Evolutionary conservation across 2,888 invertebrate genomes (phyloP), one percentile per base, ranked within the genome.

Genomic region (Serrognathus titanus): DNA sequence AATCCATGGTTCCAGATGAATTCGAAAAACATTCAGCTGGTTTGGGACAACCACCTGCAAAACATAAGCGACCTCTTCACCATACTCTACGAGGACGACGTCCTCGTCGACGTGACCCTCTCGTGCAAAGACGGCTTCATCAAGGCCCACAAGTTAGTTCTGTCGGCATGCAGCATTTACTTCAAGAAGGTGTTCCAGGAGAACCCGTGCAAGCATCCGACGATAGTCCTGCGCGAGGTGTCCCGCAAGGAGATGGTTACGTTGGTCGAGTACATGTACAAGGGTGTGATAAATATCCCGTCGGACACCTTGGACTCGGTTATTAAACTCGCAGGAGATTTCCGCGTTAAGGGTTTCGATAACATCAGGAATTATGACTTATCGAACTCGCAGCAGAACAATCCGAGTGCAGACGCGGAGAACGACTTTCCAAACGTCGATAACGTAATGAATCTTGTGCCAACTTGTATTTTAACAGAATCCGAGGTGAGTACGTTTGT

Each of bases 131-230:
- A 86, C 75, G 88, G 88, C 39, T 83, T 85, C 72, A 79, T 88
- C 67, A 84, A 84, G 71, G 87, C 87, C 43, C 87, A 87, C 75
- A 85, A 87, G 73, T 81, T 89, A 64, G 86, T 89, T 63, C 80
- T 90, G 61, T 88, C 89, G 46, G 87, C 88, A 51, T 88, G 87
- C 78, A 88, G 88, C 70, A 86, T 88, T 51, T 89, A 89, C 74
- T 89, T 90, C 76, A 87, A 88, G 72, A 84, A 85, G 66, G 85
- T 90, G 66, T 87, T 89, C 79, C 83, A 84, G 72, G 87, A 88
- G 75, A 88, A 88, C 75, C 85, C 86, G 67, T 86, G 86, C 71
- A 85, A 87, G 71, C 88, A 89, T 71, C 88, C 89, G 20, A 85
- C 88, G 63, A 82, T 89, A 63, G 86, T 89, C 59, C 78, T 89